Percentiles rank a stretch among this genome's conserved stretches.
These are phyloP conservation scores for Bombus confusus DNA, from an alignment of 1,140 invertebrate genomes.

Conservation along the genomic window DNA sequence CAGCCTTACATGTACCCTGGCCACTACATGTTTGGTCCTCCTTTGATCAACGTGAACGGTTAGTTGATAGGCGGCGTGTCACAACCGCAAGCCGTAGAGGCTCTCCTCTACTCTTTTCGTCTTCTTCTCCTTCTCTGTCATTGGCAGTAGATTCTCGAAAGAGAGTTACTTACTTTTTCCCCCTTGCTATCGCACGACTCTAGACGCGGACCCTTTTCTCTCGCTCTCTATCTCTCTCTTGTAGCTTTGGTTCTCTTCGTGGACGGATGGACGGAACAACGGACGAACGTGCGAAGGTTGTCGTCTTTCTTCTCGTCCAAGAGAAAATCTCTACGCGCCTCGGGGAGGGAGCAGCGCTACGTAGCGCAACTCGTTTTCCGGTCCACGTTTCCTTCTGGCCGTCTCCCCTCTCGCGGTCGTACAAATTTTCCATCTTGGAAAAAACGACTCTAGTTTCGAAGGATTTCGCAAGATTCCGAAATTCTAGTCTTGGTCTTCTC, in stretches of 20 bases:
- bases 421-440: no score
- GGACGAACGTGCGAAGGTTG: slow-evolving; percentile 49
- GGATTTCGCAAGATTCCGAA: no score
- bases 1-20: slow-evolving; percentile 81
- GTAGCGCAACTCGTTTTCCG: background rate
- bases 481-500: no score
- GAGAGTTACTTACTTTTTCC: slow-evolving; percentile 2
- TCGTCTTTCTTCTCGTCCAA: slow-evolving; percentile 42
- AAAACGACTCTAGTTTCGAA: no score
- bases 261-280: slow-evolving; percentile 70
- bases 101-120: background rate
- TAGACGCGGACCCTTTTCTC: slow-evolving; percentile 7
- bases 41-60: slow-evolving; percentile 82
- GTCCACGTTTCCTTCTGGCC: no score
- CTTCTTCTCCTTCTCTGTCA: background rate
- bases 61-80: slow-evolving; percentile 66
- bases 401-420: rapidly evolving
- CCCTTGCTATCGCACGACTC: slow-evolving; percentile 38
- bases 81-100: background rate
- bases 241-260: slow-evolving; percentile 65
- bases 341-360: slow-evolving; percentile 52
- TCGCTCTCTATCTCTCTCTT: slow-evolving; percentile 26
- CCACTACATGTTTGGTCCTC: slow-evolving; percentile 82
- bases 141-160: background rate
- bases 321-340: slow-evolving; percentile 41